Evolutionary conservation across 2,113 vertebrate genomes (phyloP).

Genomic region (Limnothrissa miodon): DNA sequence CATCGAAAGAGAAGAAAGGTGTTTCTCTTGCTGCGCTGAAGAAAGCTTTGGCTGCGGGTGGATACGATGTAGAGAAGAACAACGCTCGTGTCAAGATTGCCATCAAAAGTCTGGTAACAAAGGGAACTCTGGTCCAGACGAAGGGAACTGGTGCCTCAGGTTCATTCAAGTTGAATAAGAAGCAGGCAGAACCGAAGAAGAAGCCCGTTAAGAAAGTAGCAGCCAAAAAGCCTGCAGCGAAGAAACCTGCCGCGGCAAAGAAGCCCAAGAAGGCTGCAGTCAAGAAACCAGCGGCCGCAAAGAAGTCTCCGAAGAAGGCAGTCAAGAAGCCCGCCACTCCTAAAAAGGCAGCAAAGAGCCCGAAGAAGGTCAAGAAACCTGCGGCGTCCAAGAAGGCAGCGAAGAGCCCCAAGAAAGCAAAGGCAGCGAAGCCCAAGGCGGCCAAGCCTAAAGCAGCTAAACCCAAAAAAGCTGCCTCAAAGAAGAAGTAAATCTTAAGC

Average conservation of each 20-base stretch:
- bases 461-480: neutral
- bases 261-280: slow-evolving; percentile 21
- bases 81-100: neutral
- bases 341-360: neutral
- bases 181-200: neutral
- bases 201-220: slow-evolving; percentile 13
- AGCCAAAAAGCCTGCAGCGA: slow-evolving; percentile 24
- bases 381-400: neutral
- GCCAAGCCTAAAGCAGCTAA: neutral
- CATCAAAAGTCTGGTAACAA: neutral
- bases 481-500: neutral
- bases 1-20: slow-evolving; percentile 4
- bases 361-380: neutral
- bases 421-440: slow-evolving; percentile 9
- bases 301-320: neutral
- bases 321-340: neutral
- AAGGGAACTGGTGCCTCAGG: neutral
- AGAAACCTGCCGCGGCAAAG: slow-evolving; percentile 24
- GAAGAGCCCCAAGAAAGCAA: neutral
- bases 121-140: neutral
- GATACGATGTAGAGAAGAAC: slow-evolving; percentile 15
- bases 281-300: slow-evolving; percentile 8
- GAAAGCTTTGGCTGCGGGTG: neutral
- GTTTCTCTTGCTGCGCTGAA: neutral
- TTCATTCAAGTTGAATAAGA: neutral